These are phyloP conservation scores for Idaea biselata DNA, from an alignment of 2,888 invertebrate genomes.

Conservation along the genomic window DNA sequence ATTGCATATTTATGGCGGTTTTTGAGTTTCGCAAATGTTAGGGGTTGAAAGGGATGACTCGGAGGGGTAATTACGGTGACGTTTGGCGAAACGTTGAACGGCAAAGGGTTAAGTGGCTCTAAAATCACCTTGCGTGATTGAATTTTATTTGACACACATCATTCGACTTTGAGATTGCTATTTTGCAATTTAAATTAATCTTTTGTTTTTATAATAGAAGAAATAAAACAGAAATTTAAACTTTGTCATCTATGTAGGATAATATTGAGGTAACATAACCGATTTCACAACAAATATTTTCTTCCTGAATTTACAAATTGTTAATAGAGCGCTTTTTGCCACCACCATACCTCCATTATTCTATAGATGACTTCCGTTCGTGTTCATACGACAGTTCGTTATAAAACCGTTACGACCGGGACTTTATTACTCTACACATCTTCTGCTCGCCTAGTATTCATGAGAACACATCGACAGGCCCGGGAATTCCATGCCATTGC, in stretches of 20 bases:
- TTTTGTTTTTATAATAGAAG: not conserved
- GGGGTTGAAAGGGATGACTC: slow-evolving; percentile 19
- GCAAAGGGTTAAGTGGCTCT: slow-evolving; percentile 5
- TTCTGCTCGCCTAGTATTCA: not conserved
- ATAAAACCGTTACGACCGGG: not conserved
- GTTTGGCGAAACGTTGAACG: not conserved
- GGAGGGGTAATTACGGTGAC: slow-evolving; percentile 14
- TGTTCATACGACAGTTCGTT: not conserved
- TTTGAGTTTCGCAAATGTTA: slow-evolving; percentile 59
- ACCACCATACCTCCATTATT: too few relatives aligned
- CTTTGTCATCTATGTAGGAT: too few relatives aligned
- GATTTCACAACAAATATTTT: not conserved
- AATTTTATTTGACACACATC: slow-evolving; percentile 3
- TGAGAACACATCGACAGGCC: not conserved
- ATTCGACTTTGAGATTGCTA: not conserved
- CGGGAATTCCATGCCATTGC: not conserved
- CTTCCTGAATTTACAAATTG: not conserved
- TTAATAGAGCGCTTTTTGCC: too few relatives aligned
- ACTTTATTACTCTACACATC: not conserved
- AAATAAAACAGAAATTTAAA: too few relatives aligned
- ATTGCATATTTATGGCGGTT: slow-evolving; percentile 73
- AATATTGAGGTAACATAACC: not conserved
- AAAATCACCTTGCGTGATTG: slow-evolving; percentile 1
- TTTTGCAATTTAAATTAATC: not conserved
- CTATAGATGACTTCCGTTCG: not conserved